A percentile compares a stretch with the other conserved stretches of the same genome.
phyloP scores from a whole-genome alignment of 2,797 vertebrate species.

The Anolis apletophallus region DNA sequence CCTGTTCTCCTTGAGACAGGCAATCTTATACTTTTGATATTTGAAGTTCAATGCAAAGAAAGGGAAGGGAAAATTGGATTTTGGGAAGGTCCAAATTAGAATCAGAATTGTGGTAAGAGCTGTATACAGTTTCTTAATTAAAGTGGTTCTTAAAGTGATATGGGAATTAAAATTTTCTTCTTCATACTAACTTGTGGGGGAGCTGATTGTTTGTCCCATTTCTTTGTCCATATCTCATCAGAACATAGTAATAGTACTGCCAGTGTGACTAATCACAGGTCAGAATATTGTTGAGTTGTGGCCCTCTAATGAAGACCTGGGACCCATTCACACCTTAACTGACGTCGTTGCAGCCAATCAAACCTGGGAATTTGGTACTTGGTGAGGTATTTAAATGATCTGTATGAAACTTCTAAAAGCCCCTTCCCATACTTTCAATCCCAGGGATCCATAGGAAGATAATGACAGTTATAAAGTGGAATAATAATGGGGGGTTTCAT shows the following conservation, averaged over 20 bases:
- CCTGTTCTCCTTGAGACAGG: neutral
- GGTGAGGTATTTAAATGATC: too few species aligned
- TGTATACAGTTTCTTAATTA: neutral
- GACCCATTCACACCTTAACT: neutral
- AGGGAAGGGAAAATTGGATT: neutral
- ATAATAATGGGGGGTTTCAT: too few species aligned
- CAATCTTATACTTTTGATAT: neutral
- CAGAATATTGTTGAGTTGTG: neutral
- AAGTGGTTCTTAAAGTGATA: neutral
- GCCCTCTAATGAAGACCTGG: neutral
- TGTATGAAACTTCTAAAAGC: too few species aligned
- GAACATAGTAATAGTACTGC: neutral
- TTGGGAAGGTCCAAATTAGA: neutral
- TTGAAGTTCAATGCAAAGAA: conserved; percentile 22
- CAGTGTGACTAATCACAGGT: neutral
- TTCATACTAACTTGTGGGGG: neutral
- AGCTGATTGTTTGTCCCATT: too few species aligned
- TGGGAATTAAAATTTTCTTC: too few species aligned
- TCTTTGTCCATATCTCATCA: neutral
- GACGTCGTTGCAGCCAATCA: neutral
- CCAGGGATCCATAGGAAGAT: too few species aligned
- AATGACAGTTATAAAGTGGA: too few species aligned
- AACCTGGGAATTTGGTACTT: too few species aligned
- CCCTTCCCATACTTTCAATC: too few species aligned
- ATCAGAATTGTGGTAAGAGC: too few species aligned